These are phyloP conservation scores for Chinchilla lanigera DNA, from an alignment of 2,113 vertebrate species.

Conservation along the genomic window DNA sequence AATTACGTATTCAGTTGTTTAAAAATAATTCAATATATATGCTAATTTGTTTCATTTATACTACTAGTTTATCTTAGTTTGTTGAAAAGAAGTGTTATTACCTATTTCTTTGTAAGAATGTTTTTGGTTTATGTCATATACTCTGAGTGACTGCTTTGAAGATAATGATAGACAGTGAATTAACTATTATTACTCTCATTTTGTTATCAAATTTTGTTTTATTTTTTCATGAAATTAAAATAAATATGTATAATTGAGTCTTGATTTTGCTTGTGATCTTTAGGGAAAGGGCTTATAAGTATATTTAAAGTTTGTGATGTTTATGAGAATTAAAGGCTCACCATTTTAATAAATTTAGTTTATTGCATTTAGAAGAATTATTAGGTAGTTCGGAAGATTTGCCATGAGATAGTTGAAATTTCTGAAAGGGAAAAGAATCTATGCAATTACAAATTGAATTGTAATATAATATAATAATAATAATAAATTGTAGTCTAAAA, in stretches of 20 bases:
- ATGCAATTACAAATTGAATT: not conserved
- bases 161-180: not conserved
- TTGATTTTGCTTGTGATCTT: slow-evolving; percentile 37
- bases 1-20: not conserved
- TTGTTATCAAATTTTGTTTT: not conserved
- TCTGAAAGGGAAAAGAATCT: slow-evolving; percentile 13
- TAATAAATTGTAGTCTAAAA: slow-evolving; percentile 2
- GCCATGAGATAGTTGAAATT: not conserved
- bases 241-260: not conserved
- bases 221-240: not conserved
- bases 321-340: slow-evolving; percentile 8
- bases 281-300: not conserved
- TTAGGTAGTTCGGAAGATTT: slow-evolving; percentile 18
- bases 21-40: not conserved
- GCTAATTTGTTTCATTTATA: not conserved
- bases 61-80: not conserved
- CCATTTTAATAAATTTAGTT: not conserved
- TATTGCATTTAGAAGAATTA: slow-evolving; percentile 22
- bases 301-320: not conserved
- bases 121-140: not conserved
- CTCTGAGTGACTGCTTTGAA: not conserved
- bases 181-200: not conserved
- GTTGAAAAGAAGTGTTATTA: not conserved
- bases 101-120: not conserved
- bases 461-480: not conserved